Base-by-base conservation (phyloP, 1,140 invertebrate species). In the Heliconius nattereri region DNA sequence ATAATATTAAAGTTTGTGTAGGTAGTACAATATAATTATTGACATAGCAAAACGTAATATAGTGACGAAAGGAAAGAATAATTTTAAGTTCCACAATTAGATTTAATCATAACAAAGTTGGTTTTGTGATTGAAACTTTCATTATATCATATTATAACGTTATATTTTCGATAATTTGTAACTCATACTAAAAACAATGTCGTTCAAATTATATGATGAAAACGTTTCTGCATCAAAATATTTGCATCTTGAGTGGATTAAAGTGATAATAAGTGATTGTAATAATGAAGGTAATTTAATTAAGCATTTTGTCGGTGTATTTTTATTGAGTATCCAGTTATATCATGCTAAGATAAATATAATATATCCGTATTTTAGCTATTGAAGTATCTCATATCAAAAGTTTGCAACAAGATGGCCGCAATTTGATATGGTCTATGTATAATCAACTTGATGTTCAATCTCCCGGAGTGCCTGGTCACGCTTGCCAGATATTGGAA, bases 401-500 rank as follows among this genome's bases (percentile, higher is more conserved):
- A 52, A 37, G 87, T 3, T 19, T 89, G 19, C 37, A 75, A 23
- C 54, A 73, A 5, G 76, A 78, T 7, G 78, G 75, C 11, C 81
- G 87, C 0, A 52, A 8, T 0, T 73, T 73, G 0, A n/a, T 87
- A 11, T 89, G 87, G 87, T 76, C 76, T 8, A 76, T 87, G 71
- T 81, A 85, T 66, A 3, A 11, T 1, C 70, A 71, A 20, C 78
- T 89, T 2, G 80, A 80, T 11, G 82, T 81, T 37, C 70, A 78
- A 19, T 29, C 7, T 7, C 73, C 81, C 20, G 86, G 88, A 1
- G 79, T 88, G 19, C 85, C 88, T 1, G 88, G 83, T 0, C 77
- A 78, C 49, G 83, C 88, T 9, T 89, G 88, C 66, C 79, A 82
- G 19, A 80, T 89, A 0, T 29, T 89, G 2, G 85, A 89, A 54